Evolutionary conservation across 2,888 invertebrate genomes (phyloP), one percentile per base, ranked within the genome.

Genomic region (Beris morrisii): DNA sequence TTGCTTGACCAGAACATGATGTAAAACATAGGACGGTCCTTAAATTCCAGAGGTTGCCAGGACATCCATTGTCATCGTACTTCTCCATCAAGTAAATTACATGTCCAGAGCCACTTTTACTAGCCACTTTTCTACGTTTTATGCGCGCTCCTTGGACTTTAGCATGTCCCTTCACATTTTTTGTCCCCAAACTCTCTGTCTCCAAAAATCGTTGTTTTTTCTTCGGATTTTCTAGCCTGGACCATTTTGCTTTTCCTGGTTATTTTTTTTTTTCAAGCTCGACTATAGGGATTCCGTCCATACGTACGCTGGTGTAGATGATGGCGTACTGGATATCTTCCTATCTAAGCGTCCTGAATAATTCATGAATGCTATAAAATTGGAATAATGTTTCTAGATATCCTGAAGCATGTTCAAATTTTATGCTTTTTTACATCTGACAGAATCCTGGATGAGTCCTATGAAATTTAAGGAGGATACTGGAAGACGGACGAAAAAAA

Each of bases 401-500:
- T 44, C 57, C 44, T 57, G 22, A 57, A 57, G 57, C 56, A 56
- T 38, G 43, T 56, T 43, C 13, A 43, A 56, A 56, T 56, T 57
- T 57, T 57, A 57, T 45, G 55, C 43, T 56, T 56, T 57, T 57
- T 57, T 44, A 44, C 57, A 57, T 38, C 56, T 43, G 57, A 56
- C 15, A 11, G 57, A 57, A 57, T 38, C 22, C 52, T 38, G 38
- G 38, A 38, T 38, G 38, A 38, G 38, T 38, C 38, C 38, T 38
- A 38, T 38, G 38, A 38, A 38, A 38, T 38, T 38, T 38, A 7
- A 38, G 38, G 38, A 38, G 38, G 38, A 38, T 7, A 7, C 38
- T 9, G 38, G 38, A 3, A 22, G 38, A 38, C 38, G 9, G 38
- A 38, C 38, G 38, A 38, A 38, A 9, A 38, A 38, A 38, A 38